Conservation (phyloP, 1,140 invertebrate genomes). For the Pseudobourletiella spinata region DNA sequence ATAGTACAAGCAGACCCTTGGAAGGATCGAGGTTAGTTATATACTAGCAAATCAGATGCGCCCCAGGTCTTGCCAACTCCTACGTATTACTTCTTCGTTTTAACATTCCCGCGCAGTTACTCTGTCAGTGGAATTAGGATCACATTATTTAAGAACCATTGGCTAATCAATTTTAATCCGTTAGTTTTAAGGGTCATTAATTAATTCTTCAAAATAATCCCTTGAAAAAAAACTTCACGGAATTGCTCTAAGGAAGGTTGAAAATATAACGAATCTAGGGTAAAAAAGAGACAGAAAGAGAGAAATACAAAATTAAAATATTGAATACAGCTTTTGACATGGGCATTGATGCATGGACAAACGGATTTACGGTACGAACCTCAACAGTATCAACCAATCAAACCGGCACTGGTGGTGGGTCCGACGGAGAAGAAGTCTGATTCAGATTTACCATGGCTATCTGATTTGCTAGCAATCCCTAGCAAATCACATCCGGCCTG, state of each 20-base stretch:
- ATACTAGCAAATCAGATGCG: conserved; percentile 24
- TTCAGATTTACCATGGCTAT: conserved; percentile 32
- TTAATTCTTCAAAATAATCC: too few species aligned
- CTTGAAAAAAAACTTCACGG: too few species aligned
- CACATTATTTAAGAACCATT: too few species aligned
- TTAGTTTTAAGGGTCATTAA: too few species aligned
- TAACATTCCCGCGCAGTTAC: background rate
- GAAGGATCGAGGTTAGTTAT: background rate
- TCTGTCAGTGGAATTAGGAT: background rate
- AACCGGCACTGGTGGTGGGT: conserved; percentile 7
- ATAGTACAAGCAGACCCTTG: too few species aligned
- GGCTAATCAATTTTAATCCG: too few species aligned
- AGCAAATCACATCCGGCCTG: conserved; percentile 26
- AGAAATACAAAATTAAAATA: too few species aligned
- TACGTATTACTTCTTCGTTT: background rate
- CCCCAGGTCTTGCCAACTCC: background rate
- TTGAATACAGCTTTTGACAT: too few species aligned
- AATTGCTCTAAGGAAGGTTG: too few species aligned
- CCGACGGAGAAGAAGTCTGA: background rate
- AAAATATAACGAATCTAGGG: too few species aligned
- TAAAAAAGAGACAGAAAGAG: too few species aligned
- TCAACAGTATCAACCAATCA: background rate
- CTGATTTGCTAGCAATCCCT: conserved; percentile 34
- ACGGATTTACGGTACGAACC: background rate
- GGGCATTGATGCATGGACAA: too few species aligned